Percentiles rank a stretch among this genome's conserved stretches.
phyloP scores from a whole-genome alignment of 2,888 invertebrate species.

The Choreutis nemorana region DNA sequence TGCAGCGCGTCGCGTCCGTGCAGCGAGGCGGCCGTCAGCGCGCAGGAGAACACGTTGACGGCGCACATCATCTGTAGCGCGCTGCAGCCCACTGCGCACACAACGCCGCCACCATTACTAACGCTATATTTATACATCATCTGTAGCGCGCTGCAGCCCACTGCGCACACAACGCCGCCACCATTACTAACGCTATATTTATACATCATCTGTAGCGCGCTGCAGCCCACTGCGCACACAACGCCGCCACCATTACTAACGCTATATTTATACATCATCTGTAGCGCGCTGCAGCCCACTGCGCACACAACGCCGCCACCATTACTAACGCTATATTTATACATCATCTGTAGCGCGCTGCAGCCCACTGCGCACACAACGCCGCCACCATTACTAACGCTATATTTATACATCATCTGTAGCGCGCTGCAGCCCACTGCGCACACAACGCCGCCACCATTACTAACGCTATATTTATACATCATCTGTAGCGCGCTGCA shows the following conservation, averaged over 20 bases:
- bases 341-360: slow-evolving; percentile 38
- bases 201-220: slow-evolving; percentile 85
- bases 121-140: no score
- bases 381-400: no score
- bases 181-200: no score
- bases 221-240: slow-evolving; percentile 53
- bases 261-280: no score
- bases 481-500: slow-evolving; percentile 39
- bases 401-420: no score
- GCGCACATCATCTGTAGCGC: slow-evolving; percentile 90
- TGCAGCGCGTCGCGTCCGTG: slow-evolving; percentile 85
- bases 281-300: slow-evolving; percentile 54
- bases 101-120: no score
- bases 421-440: slow-evolving; percentile 59
- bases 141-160: slow-evolving; percentile 48
- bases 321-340: no score
- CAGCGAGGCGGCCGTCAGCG: slow-evolving; percentile 86
- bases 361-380: slow-evolving; percentile 68
- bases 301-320: slow-evolving; percentile 29
- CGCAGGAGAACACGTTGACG: slow-evolving; percentile 92
- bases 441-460: no score
- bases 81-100: slow-evolving; percentile 53
- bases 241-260: no score
- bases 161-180: slow-evolving; percentile 61
- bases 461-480: no score